Base-by-base conservation (phyloP, 2,113 vertebrate genomes). In the Platysternon megacephalum region DNA sequence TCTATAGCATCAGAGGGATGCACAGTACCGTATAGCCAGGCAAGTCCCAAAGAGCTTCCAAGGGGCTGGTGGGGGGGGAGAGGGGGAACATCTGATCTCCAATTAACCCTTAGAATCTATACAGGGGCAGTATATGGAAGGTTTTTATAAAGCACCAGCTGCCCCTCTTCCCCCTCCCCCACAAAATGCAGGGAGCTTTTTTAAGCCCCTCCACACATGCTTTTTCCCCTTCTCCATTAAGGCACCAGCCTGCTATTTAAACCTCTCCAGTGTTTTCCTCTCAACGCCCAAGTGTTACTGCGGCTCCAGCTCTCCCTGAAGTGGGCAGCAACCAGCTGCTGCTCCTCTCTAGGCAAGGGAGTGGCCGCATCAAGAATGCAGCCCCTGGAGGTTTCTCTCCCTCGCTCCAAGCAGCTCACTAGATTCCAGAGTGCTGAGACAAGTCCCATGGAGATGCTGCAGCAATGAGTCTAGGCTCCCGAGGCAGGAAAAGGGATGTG, bases 351-450 rank as follows among this genome's bases (percentile, higher is more conserved):
- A 5, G 11, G 90, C 52, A 8, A 84, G 87, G 55, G 89, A 97
- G 93, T 92, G 97, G 95, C 94, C 85, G 90, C 85, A 49, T 87
- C 86, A 94, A 94, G 95, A 97, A 52, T 87, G 81, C 28, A 84
- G 92, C 96, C 97, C 95, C 68, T 14, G 39, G n/a, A 96, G 87
- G 87, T 95, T 96, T 84, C 88, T 89, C 89, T 61, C 82, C n/a
- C 42, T 78, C 89, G 85, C 96, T 97, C 97, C 90, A 94, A 56
- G 90, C 88, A 93, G 96, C 93, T 79, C 83, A 19, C 85, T 74
- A 32, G 97, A 98, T 98, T 98, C 98, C 98, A 97, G 95, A 98
- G 95, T 85, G 96, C 95, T 98, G 98, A 98, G 97, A 90, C 98
- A 98, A 98, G 92, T 84, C 53, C 52, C 55, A 44, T 35, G 95